Evolutionary conservation across 2,888 invertebrate genomes (phyloP), one percentile per base, ranked within the genome.

Genomic region (Salpingus planirostris): DNA sequence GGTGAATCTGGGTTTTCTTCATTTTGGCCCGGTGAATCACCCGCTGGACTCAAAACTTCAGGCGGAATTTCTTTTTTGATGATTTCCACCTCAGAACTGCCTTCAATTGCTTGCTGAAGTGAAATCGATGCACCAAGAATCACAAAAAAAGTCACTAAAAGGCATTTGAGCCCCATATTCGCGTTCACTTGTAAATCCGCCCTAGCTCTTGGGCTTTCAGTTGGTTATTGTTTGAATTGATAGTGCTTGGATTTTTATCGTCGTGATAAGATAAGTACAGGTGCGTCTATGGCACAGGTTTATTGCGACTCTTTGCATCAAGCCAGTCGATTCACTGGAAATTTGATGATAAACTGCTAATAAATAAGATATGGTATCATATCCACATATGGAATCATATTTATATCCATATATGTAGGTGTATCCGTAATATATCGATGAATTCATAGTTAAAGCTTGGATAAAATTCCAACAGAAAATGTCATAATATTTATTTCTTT

Each of bases 281-380:
- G 18, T 18, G 18, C 18, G 18, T 5, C 18, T 18, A 18, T n/a
- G n/a, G n/a, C n/a, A 21, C 29, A 8, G 11, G 8, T n/a, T 29
- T 13, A 11, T 1, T 5, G n/a, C n/a, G 11, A n/a, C 3, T 3
- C 11, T 3, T 27, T 13, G 27, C 3, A 12, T n/a, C n/a, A n/a
- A n/a, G n/a, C n/a, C n/a, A n/a, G n/a, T n/a, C n/a, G n/a, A n/a
- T n/a, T n/a, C n/a, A n/a, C n/a, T n/a, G n/a, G n/a, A n/a, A n/a
- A n/a, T n/a, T n/a, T n/a, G n/a, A n/a, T n/a, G n/a, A n/a, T n/a
- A n/a, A n/a, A n/a, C n/a, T n/a, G n/a, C n/a, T n/a, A n/a, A n/a
- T n/a, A n/a, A n/a, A n/a, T n/a, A n/a, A n/a, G n/a, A n/a, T n/a
- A n/a, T n/a, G n/a, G n/a, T n/a, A n/a, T n/a, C n/a, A n/a, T n/a